Evolutionary conservation across 2,888 invertebrate species (phyloP).

Genomic region (Cerastis rubricosa): DNA sequence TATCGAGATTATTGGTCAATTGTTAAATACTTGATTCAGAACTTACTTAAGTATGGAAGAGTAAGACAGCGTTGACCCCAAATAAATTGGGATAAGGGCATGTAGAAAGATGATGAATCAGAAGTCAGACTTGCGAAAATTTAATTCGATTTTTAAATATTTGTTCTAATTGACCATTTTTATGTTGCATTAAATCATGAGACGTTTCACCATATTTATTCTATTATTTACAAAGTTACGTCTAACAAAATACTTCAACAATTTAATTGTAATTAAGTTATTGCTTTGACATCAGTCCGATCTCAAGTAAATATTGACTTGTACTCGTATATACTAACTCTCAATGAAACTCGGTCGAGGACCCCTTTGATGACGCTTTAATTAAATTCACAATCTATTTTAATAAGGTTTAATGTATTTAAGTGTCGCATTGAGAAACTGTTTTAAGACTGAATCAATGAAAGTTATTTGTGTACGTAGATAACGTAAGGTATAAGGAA

Average conservation of each 20-base stretch:
- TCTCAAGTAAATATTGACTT: conserved; percentile 49
- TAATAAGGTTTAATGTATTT: conserved; percentile 34
- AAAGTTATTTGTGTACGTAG: neutral
- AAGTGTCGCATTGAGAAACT: neutral
- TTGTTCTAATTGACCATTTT: neutral
- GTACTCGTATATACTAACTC: conserved; percentile 36
- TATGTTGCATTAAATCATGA: neutral
- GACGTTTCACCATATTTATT: neutral
- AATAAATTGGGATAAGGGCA: no score
- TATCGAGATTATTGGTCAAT: no score
- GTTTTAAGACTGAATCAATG: neutral
- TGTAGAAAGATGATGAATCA: no score
- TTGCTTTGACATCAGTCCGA: conserved; percentile 32
- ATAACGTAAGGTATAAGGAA: neutral
- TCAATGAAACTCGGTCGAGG: conserved; percentile 41
- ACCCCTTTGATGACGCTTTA: conserved; percentile 45
- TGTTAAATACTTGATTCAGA: no score
- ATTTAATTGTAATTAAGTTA: conserved; percentile 43
- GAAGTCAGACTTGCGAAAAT: no score
- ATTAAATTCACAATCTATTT: conserved; percentile 55
- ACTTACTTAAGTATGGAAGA: no score
- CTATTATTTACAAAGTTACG: neutral
- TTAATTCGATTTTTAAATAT: no score
- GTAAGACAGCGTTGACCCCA: no score
- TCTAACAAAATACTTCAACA: conserved; percentile 19